Evolutionary conservation across 2,113 vertebrate species (phyloP), one percentile per base, ranked within the genome.

Genomic region (Salminus brasiliensis): DNA sequence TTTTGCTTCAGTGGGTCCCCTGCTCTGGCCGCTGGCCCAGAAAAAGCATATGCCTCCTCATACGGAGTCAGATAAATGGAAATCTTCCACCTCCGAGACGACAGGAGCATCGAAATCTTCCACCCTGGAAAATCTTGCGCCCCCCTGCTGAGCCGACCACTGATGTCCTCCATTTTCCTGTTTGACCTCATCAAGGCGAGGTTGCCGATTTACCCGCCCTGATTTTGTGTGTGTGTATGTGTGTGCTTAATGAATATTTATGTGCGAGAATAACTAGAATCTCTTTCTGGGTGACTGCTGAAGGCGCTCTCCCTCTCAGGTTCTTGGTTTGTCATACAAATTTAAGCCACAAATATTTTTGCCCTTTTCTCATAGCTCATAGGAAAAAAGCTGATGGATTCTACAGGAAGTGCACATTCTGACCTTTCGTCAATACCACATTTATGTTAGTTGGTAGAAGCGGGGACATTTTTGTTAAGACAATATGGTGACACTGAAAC

Each of bases 181-280:
- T 79, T 85, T 78, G 79, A 85, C 84, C 85, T 87, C 88, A 84
- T 89, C 85, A 59, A 79, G 73, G 74, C 67, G 9, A 72, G 75
- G 83, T 81, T 60, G 66, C 32, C 70, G 36, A 34, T 81, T 78
- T 82, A 80, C 41, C 10, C 72, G 52, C 67, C 80, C 74, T 74
- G 39, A 30, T 16, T 12, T 21, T 55, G 70, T 36, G 70, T 23
- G 30, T 34, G 82, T 74, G 82, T 70, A 73, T 72, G 70, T 80
- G 77, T 69, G 72, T 80, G 25, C 60, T 55, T 82, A 5, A 87
- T 88, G 85, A 89, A 90, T 92, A 92, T 89, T 86, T 88, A 91
- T 90, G 85, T 39, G 43, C 49, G 63, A 63, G 81, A 83, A 86
- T 85, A 88, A 84, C 80, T 75, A 59, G 52, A 74, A 84, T 76